Conservation (phyloP, 2,888 invertebrate genomes). For the Cephus nigrinus region DNA sequence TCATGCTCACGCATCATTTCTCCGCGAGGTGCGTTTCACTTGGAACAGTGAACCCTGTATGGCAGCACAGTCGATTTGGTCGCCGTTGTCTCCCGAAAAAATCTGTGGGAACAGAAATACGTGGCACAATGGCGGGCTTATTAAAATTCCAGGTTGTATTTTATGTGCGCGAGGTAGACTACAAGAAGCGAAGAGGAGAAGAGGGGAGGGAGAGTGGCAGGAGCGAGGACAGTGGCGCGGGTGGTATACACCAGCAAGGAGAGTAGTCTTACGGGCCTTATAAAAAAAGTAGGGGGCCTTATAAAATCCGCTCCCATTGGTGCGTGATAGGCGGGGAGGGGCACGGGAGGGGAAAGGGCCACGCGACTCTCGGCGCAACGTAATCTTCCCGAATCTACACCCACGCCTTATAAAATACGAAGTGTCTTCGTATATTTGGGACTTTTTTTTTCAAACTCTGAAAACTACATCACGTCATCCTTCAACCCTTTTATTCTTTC, state of each 20-base stretch:
- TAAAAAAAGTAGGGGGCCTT: slow-evolving; percentile 25
- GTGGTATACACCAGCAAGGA: neutral
- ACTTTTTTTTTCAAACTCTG: neutral
- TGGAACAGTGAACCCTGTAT: neutral
- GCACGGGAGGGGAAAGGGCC: slow-evolving; percentile 44
- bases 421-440: neutral
- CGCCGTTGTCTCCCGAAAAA: slow-evolving; percentile 37
- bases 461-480: slow-evolving; percentile 4
- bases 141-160: slow-evolving; percentile 60
- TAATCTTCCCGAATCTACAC: slow-evolving; percentile 57
- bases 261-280: slow-evolving; percentile 24
- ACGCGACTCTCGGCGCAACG: slow-evolving; percentile 51
- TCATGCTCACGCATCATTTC: slow-evolving; percentile 1
- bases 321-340: neutral
- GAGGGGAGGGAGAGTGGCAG: slow-evolving; percentile 27
- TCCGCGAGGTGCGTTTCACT: neutral
- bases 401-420: slow-evolving; percentile 44
- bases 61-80: slow-evolving; percentile 26
- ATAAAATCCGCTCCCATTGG: slow-evolving; percentile 24
- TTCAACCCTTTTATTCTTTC: slow-evolving; percentile 20
- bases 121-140: slow-evolving; percentile 55
- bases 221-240: slow-evolving; percentile 18
- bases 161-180: slow-evolving; percentile 49
- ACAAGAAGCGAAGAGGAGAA: slow-evolving; percentile 17
- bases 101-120: slow-evolving; percentile 51